Base-by-base conservation (phyloP, 2,888 invertebrate genomes). In the Lochmaea capreae region DNA sequence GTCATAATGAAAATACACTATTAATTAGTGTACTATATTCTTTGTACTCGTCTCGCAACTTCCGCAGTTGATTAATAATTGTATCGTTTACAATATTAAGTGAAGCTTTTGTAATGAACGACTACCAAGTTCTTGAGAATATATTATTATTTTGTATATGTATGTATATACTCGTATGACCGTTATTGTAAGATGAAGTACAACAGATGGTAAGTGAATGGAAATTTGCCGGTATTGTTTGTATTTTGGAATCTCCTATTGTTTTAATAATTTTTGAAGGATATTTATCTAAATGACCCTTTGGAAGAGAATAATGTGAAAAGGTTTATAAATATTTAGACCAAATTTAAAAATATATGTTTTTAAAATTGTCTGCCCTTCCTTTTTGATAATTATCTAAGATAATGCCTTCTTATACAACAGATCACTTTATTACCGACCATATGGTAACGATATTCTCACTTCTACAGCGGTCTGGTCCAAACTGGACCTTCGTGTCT, bases 71-170 rank as follows among this genome's bases (percentile, higher is more conserved):
- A 71, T 76, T 79, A 79, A 79, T 77, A 78, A 72, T 71, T 67
- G 71, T 74, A 79, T 79, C 76, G 66, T 72, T 74, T 74, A 71
- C 76, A 33, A 70, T 22, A 65, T 69, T 72, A 69, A 68, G 65
- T 67, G 67, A 43, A 43, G 57, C 52, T 57, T 66, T 71, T 43
- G 26, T 63, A 18, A 57, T 12, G n/a, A 16, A 22, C 10, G 22
- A n/a, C 46, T 58, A 59, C n/a, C 18, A n/a, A 8, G 5, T 61
- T 61, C 61, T 33, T n/a, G 4, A 61, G 33, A n/a, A 61, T 61
- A 61, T 33, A 61, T 61, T 61, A 61, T 61, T 61, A 61, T 33
- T 33, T 33, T 61, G 22, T 61, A 4, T 14, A 46, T 46, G 14
- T 43, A 6, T 12, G 4, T 43, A 43, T 43, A 11, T 14, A 46